phyloP scores from a whole-genome alignment of 2,888 invertebrate species.

The Magallana nippona region DNA sequence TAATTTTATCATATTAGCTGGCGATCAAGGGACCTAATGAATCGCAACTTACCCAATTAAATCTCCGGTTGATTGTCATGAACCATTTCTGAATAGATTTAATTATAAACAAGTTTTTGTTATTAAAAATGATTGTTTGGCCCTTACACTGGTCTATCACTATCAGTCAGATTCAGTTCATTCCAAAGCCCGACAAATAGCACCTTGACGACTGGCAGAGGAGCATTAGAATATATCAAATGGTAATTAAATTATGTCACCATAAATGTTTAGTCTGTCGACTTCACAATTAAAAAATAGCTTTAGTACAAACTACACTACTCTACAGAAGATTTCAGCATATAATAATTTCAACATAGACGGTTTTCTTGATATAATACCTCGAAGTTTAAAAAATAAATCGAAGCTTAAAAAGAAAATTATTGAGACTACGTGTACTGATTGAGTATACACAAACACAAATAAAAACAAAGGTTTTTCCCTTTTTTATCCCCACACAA shows the following conservation, averaged over 20 bases:
- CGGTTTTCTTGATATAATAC: too few species aligned
- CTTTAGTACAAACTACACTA: background rate
- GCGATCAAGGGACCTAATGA: conserved; percentile 5
- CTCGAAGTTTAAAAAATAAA: too few species aligned
- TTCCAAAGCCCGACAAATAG: background rate
- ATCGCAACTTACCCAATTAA: conserved; percentile 14
- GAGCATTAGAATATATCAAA: background rate
- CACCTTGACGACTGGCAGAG: background rate
- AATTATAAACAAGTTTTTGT: conserved; percentile 6
- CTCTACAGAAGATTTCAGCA: background rate
- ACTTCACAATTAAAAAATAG: background rate
- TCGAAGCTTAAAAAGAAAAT: too few species aligned
- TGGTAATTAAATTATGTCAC: background rate
- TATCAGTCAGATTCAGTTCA: background rate
- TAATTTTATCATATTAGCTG: conserved; percentile 24
- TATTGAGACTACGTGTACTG: too few species aligned
- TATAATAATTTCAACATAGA: too few species aligned
- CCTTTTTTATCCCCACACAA: too few species aligned
- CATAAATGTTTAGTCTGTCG: background rate
- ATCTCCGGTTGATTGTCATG: background rate
- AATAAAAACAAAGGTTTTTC: too few species aligned
- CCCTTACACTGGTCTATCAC: background rate
- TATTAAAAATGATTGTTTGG: background rate
- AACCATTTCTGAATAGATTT: conserved; percentile 10
- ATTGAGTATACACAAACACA: too few species aligned